Percentiles rank a stretch among this genome's conserved stretches.
These are phyloP conservation scores for Eilema griseolum DNA, from an alignment of 2,888 invertebrate species.

Conservation along the genomic window DNA sequence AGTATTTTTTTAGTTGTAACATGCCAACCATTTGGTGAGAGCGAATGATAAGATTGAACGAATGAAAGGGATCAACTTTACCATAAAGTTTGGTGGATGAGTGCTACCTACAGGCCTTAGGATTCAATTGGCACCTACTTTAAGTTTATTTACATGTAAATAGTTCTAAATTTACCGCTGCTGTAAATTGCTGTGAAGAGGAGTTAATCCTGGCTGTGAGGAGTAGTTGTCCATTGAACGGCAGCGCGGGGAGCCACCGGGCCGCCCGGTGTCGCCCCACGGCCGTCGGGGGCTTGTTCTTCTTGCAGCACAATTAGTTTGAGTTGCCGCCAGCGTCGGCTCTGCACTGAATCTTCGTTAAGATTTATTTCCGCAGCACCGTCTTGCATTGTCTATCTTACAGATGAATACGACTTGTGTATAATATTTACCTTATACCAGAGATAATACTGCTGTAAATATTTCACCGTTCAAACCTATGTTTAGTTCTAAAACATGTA, in stretches of 20 bases:
- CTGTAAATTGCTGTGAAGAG: slow-evolving; percentile 84
- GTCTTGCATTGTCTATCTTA: slow-evolving; percentile 86
- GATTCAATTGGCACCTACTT: slow-evolving; percentile 86
- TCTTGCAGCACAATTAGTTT: slow-evolving; percentile 91
- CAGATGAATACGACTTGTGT: slow-evolving; percentile 83
- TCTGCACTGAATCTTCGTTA: slow-evolving; percentile 84
- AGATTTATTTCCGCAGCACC: slow-evolving; percentile 87
- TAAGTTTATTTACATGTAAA: slow-evolving; percentile 84
- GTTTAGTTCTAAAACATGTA: slow-evolving; percentile 88
- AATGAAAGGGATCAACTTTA: slow-evolving; percentile 84
- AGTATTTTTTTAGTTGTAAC: slow-evolving; percentile 86
- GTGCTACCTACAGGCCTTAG: slow-evolving; percentile 86
- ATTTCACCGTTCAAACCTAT: slow-evolving; percentile 85
- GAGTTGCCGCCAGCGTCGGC: slow-evolving; percentile 88
- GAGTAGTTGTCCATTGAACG: slow-evolving; percentile 85
- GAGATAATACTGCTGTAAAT: slow-evolving; percentile 86
- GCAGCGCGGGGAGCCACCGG: slow-evolving; percentile 56
- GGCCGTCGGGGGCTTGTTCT: slow-evolving; percentile 87
- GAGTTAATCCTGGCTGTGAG: slow-evolving; percentile 86
- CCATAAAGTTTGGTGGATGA: slow-evolving; percentile 85
- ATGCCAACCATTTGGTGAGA: slow-evolving; percentile 59
- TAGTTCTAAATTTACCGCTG: slow-evolving; percentile 85
- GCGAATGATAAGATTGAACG: slow-evolving; percentile 75
- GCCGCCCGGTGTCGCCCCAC: slow-evolving; percentile 40
- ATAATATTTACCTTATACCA: slow-evolving; percentile 80